A percentile compares a stretch with the other conserved stretches of the same genome.
These are phyloP conservation scores for Steinernema feltiae DNA, from an alignment of 1,140 invertebrate species.

Conservation along the genomic window DNA sequence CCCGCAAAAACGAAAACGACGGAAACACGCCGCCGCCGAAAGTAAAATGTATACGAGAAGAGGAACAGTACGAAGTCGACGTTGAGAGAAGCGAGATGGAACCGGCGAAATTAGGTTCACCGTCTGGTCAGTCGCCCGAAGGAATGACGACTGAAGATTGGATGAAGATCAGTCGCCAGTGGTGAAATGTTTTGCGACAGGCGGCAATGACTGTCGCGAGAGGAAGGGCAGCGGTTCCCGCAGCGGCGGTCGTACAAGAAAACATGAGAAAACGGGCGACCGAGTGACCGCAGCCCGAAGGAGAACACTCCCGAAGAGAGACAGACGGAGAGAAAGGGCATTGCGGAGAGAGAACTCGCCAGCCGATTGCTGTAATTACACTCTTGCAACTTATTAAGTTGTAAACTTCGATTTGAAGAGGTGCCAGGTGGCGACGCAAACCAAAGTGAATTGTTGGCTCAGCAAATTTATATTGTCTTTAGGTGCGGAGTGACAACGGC, in stretches of 20 bases:
- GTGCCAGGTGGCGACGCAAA: neutral
- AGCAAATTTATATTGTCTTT: neutral
- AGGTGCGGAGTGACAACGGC: neutral
- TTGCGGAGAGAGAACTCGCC: neutral
- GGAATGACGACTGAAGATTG: neutral
- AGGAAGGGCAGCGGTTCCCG: neutral
- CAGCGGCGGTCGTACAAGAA: neutral
- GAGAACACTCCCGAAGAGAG: neutral
- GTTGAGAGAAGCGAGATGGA: no score
- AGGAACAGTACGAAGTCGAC: no score
- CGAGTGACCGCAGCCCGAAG: neutral
- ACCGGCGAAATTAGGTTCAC: constrained; percentile 4
- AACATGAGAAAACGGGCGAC: neutral
- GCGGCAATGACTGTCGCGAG: neutral
- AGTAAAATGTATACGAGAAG: no score
- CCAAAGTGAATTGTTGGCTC: neutral
- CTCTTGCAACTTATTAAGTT: constrained; percentile 13
- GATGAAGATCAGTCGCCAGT: constrained; percentile 3
- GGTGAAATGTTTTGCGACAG: constrained; percentile 12
- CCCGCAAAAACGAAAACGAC: no score
- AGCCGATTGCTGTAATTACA: neutral
- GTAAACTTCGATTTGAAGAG: constrained; percentile 8
- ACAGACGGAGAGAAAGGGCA: constrained; percentile 2
- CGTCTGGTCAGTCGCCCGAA: neutral
- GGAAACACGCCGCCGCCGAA: no score